Base-by-base conservation (phyloP, 2,888 invertebrate genomes). In the Helicoverpa assulta region DNA sequence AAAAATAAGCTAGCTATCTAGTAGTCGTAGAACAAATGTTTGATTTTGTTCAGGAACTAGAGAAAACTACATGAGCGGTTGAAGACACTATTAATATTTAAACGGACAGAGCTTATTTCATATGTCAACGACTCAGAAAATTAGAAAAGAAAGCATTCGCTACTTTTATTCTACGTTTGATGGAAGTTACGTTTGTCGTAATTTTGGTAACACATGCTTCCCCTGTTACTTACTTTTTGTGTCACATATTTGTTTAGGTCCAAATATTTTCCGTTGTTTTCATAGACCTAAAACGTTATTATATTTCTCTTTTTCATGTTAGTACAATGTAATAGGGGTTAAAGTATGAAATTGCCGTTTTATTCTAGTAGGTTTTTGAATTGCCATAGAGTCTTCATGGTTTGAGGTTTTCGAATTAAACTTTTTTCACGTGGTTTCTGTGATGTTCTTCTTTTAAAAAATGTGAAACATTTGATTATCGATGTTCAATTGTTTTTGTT, bases 101-200 rank as follows among this genome's bases (percentile, higher is more conserved):
- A 85, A 79, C 69, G 77, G 72, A 69, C 59, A 79, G 64, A 78
- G 78, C 87, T 86, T 87, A 89, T 90, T 90, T 89, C 87, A 86
- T 87, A 86, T 85, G 82, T 88, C 90, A 88, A 70, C 83, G 90
- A 80, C 67, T 87, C 88, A 88, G 89, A 90, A 90, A 90, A 90
- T 90, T 86, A 87, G 52, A 86, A 80, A 82, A 79, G 66, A 70
- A 70, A 68, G 65, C 52, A 55, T 69, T 74, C 60, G 58, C 62
- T 78, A 71, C 68, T 69, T 52, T 53, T 60, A 58, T 53, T 18
- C 29, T 29, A 73, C 74, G 54, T 77, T 81, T 67, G 56, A 56
- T 37, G 54, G 33, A 56, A 76, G 58, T 69, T 37, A 80, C 59
- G 21, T 16, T 54, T 14, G 7, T 19, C 21, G 51, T 76, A 76